Evolutionary conservation across 2,888 invertebrate species (phyloP), one percentile per base, ranked within the genome.

Genomic region (Spisula subtruncata): DNA sequence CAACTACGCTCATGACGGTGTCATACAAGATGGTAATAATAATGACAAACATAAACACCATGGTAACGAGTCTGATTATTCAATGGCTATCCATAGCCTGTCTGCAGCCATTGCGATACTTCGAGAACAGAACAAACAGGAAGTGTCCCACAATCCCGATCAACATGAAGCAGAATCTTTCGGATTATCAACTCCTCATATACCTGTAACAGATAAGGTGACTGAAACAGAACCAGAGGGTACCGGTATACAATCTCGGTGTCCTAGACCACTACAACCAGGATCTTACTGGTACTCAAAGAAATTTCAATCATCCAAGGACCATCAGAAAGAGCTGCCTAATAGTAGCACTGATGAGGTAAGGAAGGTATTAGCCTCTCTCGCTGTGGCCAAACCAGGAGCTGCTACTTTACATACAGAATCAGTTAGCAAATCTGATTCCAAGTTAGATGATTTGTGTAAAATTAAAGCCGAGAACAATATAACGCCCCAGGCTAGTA

Each of bases 201-300:
- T 20, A 82, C 0, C 29, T 2, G 60, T 5, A 6, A 66, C 29
- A 25, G 60, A 20, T 20, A 56, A 14, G 56, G 41, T 51, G 16
- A 51, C 12, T 16, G 16, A 51, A 14, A 18, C 75, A 14, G 75
- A 75, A 32, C 35, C 35, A 2, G 35, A 75, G 0, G 32, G 1
- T n/a, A n/a, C n/a, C n/a, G n/a, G n/a, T 75, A 5, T 16, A 16
- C 75, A 16, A 0, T 75, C 89, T 25, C 41, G 14, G 16, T 89
- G 89, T 89, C 89, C 89, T 14, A 81, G 71, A 71, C 91, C 92
- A 0, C 82, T 92, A 5, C 92, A 92, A 81, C 91, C 92, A 16
- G 93, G 92, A 0, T 92, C 92, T 0, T 91, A 92, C 56, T 92
- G 92, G 91, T 93, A 88, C 85, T 88, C 93, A 5, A 90, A 91